phyloP scores from a whole-genome alignment of 1,140 invertebrate species.

The Micrasema longulum region DNA sequence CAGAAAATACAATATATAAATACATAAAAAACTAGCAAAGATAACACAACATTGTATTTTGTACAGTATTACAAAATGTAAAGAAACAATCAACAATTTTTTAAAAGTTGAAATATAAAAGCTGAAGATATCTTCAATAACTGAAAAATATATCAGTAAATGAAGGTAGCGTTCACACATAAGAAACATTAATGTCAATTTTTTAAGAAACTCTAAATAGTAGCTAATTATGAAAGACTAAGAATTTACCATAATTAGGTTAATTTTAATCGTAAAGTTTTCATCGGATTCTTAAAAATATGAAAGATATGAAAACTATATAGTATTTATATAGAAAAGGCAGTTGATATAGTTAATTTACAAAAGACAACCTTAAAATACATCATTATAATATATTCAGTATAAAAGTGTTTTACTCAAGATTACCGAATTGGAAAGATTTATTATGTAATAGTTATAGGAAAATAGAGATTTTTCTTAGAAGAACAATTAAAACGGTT shows the following conservation, averaged over 20 bases:
- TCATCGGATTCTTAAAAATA: conserved; percentile 46
- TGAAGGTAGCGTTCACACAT: too few species aligned
- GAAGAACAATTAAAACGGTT: conserved; percentile 21
- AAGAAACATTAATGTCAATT: not conserved
- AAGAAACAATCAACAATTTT: too few species aligned
- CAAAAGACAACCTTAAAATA: conserved; percentile 47
- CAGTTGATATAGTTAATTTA: conserved; percentile 54
- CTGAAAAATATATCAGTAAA: too few species aligned
- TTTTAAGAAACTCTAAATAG: not conserved
- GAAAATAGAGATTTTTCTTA: conserved; percentile 37
- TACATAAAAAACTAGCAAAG: too few species aligned
- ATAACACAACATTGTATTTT: too few species aligned
- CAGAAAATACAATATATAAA: conserved; percentile 8
- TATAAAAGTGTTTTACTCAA: conserved; percentile 38
- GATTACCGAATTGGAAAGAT: conserved; percentile 13
- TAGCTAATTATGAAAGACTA: conserved; percentile 27
- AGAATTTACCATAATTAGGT: conserved; percentile 34
- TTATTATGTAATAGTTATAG: conserved; percentile 31
- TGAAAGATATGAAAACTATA: conserved; percentile 55
- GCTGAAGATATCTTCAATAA: too few species aligned
- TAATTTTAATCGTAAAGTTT: conserved; percentile 37
- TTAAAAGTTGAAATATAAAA: too few species aligned
- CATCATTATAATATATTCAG: conserved; percentile 17
- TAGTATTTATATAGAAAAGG: conserved; percentile 54
- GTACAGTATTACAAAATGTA: too few species aligned